These are phyloP conservation scores for Lasioglossum baleicum DNA, from an alignment of 1,140 invertebrate species.

Conservation along the genomic window DNA sequence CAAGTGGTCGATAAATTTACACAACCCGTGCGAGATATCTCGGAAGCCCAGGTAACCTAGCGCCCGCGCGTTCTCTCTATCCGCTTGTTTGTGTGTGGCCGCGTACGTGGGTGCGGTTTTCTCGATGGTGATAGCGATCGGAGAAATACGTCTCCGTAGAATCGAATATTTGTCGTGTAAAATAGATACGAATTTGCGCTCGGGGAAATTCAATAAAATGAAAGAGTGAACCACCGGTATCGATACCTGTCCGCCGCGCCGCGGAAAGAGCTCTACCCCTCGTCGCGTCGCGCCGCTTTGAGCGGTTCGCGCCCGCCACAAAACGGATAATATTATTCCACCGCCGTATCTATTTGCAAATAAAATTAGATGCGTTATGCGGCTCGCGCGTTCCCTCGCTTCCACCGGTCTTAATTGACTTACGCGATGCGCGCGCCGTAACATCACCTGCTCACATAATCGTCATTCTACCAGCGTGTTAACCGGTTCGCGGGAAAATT, in stretches of 20 bases:
- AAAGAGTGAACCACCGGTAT: conserved; percentile 6
- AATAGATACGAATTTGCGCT: conserved; percentile 40
- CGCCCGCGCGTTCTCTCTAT: too few relatives aligned
- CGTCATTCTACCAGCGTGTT: too few relatives aligned
- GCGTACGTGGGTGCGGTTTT: conserved; percentile 4
- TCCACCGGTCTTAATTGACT: background rate
- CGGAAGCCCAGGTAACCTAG: conserved; percentile 39
- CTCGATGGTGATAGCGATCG: conserved; percentile 51
- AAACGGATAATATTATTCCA: background rate
- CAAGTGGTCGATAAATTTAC: conserved; percentile 49
- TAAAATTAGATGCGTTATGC: background rate
- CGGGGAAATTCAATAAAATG: conserved; percentile 25
- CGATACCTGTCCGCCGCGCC: background rate
- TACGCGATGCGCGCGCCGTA: background rate
- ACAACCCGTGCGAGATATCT: conserved; percentile 54
- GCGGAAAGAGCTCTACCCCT: background rate
- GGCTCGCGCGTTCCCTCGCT: background rate
- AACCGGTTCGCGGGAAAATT: too few relatives aligned
- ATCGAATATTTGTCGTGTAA: conserved; percentile 59
- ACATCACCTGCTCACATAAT: too few relatives aligned
- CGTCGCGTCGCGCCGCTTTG: background rate
- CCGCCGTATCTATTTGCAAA: background rate
- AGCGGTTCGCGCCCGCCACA: too few relatives aligned
- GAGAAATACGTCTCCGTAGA: conserved; percentile 45
- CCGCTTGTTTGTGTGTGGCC: conserved; percentile 7